These are phyloP conservation scores for Scleropages formosus DNA, from an alignment of 2,797 vertebrate species.

Conservation along the genomic window DNA sequence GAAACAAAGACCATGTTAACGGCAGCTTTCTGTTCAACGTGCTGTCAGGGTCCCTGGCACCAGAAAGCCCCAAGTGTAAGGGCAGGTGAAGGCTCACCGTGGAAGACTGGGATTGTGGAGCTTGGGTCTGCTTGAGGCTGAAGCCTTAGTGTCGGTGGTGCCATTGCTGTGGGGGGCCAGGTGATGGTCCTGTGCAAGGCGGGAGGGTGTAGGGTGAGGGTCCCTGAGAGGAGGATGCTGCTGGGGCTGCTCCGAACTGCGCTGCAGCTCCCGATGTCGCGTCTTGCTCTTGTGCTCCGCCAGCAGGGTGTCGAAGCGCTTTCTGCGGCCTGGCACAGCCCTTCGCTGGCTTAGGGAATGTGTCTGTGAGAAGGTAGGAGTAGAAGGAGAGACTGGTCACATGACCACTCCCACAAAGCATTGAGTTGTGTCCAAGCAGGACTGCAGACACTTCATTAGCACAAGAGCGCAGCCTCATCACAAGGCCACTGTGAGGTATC, in stretches of 20 bases:
- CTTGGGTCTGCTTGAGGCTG: constrained; percentile 84
- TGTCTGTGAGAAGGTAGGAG: constrained; percentile 71
- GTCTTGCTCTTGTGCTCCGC: constrained; percentile 98
- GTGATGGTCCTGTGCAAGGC: constrained; percentile 78
- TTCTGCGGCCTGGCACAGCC: constrained; percentile 94
- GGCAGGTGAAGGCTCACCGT: constrained; percentile 71
- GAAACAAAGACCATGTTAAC: background rate
- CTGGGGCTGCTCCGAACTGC: constrained; percentile 83
- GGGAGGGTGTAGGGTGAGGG: constrained; percentile 83
- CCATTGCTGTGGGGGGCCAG: constrained; percentile 83
- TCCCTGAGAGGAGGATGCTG: constrained; percentile 97
- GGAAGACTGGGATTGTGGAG: constrained; percentile 94
- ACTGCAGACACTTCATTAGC: background rate
- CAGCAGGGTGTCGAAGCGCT: constrained; percentile 92
- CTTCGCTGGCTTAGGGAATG: constrained; percentile 99
- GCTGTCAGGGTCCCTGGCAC: background rate
- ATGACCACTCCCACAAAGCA: background rate
- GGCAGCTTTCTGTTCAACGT: background rate
- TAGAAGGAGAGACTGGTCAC: background rate
- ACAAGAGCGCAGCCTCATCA: background rate
- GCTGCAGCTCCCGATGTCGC: constrained; percentile 91
- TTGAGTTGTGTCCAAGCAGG: background rate
- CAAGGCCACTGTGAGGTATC: background rate
- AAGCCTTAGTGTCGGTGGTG: constrained; percentile 84
- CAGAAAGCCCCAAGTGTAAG: background rate